These are phyloP conservation scores for Eidolon helvum DNA, from an alignment of 2,113 vertebrate species.

Conservation along the genomic window DNA sequence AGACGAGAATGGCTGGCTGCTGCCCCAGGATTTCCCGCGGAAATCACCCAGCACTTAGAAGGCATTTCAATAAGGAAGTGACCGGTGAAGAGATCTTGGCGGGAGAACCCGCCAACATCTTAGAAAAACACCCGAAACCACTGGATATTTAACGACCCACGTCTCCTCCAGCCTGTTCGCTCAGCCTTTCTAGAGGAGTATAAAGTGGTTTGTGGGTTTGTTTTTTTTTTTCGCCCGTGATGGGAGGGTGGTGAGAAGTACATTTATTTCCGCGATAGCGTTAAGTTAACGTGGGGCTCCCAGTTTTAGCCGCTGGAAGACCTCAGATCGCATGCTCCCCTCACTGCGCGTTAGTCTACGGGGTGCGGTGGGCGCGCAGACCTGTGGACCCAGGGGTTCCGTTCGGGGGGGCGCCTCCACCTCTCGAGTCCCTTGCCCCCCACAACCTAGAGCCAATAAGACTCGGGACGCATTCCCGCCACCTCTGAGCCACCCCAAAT, in stretches of 20 bases:
- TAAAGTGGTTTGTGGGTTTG: background rate
- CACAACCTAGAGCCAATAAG: background rate
- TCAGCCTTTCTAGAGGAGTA: background rate
- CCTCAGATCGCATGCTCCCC: background rate
- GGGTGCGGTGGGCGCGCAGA: background rate
- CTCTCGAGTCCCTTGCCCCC: background rate
- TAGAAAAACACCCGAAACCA: slow-evolving; percentile 28
- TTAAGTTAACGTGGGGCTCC: background rate
- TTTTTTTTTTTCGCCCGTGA: background rate
- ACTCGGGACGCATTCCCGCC: background rate
- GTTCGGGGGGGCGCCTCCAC: rapidly evolving
- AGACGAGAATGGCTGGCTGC: background rate
- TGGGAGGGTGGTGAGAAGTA: background rate
- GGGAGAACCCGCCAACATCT: slow-evolving; percentile 45
- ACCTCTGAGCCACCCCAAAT: background rate
- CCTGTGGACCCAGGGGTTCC: background rate
- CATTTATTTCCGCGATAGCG: background rate
- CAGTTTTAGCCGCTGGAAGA: background rate
- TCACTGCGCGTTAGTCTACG: background rate
- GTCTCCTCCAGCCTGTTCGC: background rate
- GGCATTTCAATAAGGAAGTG: background rate
- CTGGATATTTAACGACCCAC: background rate
- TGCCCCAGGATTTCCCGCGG: slow-evolving; percentile 66
- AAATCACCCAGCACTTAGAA: slow-evolving; percentile 60
- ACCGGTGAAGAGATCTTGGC: background rate